Percentiles rank a stretch among this genome's conserved stretches.
These are phyloP conservation scores for Argopecten irradians DNA, from an alignment of 1,140 invertebrate species.

Conservation along the genomic window DNA sequence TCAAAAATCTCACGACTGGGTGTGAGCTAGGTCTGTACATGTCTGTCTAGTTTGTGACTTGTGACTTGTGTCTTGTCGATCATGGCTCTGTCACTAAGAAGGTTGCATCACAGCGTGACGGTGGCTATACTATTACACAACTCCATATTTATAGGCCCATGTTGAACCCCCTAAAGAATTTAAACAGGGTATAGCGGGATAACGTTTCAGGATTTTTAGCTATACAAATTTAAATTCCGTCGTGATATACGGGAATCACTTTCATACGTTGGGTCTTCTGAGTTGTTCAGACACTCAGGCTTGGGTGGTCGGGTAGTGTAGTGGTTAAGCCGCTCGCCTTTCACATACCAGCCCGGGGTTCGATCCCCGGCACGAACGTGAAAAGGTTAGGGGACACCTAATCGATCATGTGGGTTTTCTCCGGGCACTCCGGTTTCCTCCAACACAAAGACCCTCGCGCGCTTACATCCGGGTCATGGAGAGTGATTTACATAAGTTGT, in stretches of 20 bases:
- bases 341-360: too few relatives aligned
- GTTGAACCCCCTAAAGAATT: background rate
- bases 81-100: slow-evolving; percentile 15
- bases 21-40: background rate
- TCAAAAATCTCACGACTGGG: slow-evolving; percentile 4
- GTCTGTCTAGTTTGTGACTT: background rate
- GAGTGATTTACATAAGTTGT: too few relatives aligned
- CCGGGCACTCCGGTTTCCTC: too few relatives aligned
- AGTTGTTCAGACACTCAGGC: background rate
- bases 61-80: slow-evolving; percentile 1
- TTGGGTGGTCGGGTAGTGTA: background rate
- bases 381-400: too few relatives aligned
- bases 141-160: background rate
- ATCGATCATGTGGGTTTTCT: too few relatives aligned
- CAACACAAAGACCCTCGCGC: too few relatives aligned
- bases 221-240: too few relatives aligned
- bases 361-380: too few relatives aligned
- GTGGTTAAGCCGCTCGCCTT: background rate
- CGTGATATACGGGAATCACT: background rate
- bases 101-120: background rate
- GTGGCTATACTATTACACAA: background rate
- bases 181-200: background rate
- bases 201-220: background rate
- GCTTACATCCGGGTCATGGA: too few relatives aligned
- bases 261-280: background rate